Conservation (phyloP, 2,888 invertebrate species). For the Pollenia amentaria region DNA sequence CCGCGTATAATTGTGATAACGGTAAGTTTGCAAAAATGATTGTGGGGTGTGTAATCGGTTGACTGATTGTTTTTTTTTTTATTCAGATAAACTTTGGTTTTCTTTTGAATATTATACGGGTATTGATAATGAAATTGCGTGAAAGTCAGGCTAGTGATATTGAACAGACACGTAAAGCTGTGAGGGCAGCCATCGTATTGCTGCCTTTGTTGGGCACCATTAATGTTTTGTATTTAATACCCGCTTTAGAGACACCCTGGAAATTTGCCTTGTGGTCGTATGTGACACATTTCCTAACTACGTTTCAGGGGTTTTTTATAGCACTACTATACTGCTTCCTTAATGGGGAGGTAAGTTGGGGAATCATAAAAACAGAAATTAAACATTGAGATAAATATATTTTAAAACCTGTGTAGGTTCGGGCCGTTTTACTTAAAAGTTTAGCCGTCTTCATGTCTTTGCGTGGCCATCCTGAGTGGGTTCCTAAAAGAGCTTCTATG, state of each 20-base stretch:
- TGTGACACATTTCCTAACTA: conserved; percentile 91
- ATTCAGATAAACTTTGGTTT: conserved; percentile 91
- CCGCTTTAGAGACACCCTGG: conserved; percentile 88
- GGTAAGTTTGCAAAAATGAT: conserved; percentile 86
- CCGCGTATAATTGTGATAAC: conserved; percentile 92
- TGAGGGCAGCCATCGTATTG: conserved; percentile 91
- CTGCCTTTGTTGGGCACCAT: conserved; percentile 93
- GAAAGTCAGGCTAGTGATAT: conserved; percentile 90
- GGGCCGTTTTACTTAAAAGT: conserved; percentile 85
- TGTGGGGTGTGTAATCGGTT: not conserved
- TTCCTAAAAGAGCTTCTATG: conserved; percentile 83
- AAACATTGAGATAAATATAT: not conserved
- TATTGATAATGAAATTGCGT: conserved; percentile 90
- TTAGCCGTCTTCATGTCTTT: conserved; percentile 84
- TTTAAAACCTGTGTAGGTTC: conserved; percentile 81
- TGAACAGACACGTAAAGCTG: conserved; percentile 91
- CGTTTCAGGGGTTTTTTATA: conserved; percentile 93
- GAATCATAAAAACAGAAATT: not conserved
- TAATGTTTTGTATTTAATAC: conserved; percentile 90
- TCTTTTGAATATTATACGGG: conserved; percentile 91
- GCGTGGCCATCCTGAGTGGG: conserved; percentile 84
- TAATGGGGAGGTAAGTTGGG: conserved; percentile 90
- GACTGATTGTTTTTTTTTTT: not conserved
- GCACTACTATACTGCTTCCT: conserved; percentile 92
- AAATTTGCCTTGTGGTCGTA: conserved; percentile 93